Evolutionary conservation across 1,140 invertebrate species (phyloP), one percentile per base, ranked within the genome.

Genomic region (Drosophila parabipectinata): DNA sequence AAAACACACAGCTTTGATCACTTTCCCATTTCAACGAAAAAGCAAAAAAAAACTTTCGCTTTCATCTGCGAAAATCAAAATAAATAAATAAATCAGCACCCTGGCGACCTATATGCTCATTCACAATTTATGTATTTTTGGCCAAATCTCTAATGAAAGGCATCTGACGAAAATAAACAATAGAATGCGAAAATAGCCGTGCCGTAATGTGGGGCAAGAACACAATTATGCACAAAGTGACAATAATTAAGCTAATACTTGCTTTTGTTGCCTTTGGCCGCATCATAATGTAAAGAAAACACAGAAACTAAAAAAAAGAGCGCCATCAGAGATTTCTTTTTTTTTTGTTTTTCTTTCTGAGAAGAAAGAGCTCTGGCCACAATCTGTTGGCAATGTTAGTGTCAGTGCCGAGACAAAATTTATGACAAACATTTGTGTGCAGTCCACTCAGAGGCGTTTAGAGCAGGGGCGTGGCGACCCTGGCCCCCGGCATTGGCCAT

Each of bases 371-470:
- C 44, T 37, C 32, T 32, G 32, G 34, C 34, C 51, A 8, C 30
- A 30, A 69, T 50, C 62, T 73, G 48, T 15, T 58, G 51, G 30
- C 73, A 76, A 76, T 76, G 72, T 76, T 76, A 76, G 55, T 76
- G 73, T 76, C 73, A 76, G 73, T 76, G 73, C 63, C 73, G 76
- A 76, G 73, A 55, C 44, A 50, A 58, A 76, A 76, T 71, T 76
- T 76, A 53, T 78, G 79, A 60, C 72, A 75, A 68, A 68, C 67
- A 76, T 79, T 87, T 85, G 72, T 77, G 82, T 73, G 68, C 71
- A 32, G 15, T 12, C 44, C 47, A 45, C 47, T 48, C 56, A 24
- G 44, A 50, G 63, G 59, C 34, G 59, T 45, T 9, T 28, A 15
- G 32, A 50, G 51, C 30, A 41, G 59, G 47, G 63, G 59, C 47